Base-by-base conservation (phyloP, 92 coral and sea anemone genomes). In the Porites divaricata region DNA sequence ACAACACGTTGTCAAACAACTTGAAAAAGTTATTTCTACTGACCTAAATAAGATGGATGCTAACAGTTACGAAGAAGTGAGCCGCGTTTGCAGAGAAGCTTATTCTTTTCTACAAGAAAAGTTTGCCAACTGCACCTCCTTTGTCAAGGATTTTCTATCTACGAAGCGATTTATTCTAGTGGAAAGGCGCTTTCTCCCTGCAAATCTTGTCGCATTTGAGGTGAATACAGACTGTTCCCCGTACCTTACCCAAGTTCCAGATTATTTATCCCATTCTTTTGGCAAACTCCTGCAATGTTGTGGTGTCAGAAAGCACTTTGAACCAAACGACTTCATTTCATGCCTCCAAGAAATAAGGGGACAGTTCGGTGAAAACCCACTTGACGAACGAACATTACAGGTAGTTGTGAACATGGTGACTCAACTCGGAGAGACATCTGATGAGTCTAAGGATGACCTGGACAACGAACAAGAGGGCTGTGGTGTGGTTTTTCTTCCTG, bases 291-390 rank as follows among this genome's bases (percentile, higher is more conserved):
- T 92, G 83, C 75, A 28, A 62, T 65, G 23, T 56, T 83, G 78
- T 9, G 91, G 92, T 16, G 95, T 92, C 12, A 83, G 86, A 17
- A 77, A 81, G 56, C 72, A 76, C 11, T 94, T 94, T 88, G 86
- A 90, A 16, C 75, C 53, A 41, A 15, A 14, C 9, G 98, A 94
- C 50, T 94, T 84, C 63, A 21, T 90, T 3, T 21, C 28, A 0
- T 64, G 89, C 10, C 92, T 94, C 9, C 68, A 14, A 19, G 58
- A 56, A 9, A 45, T 94, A 20, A 80, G 85, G 77, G 48, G 13
- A 20, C 23, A 26, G 15, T 81, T 74, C 61, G 19, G 66, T 17
- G 78, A 76, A 20, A 56, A 4, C n/a, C 50, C n/a, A 16, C 81
- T 89, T 61, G 83, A 89, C n/a, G 54, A 50, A 2, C 4, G 9